Evolutionary conservation across 64 coral and sea anemone species (phyloP), one percentile per base, ranked within the genome.

Genomic region (Orbicella faveolata): DNA sequence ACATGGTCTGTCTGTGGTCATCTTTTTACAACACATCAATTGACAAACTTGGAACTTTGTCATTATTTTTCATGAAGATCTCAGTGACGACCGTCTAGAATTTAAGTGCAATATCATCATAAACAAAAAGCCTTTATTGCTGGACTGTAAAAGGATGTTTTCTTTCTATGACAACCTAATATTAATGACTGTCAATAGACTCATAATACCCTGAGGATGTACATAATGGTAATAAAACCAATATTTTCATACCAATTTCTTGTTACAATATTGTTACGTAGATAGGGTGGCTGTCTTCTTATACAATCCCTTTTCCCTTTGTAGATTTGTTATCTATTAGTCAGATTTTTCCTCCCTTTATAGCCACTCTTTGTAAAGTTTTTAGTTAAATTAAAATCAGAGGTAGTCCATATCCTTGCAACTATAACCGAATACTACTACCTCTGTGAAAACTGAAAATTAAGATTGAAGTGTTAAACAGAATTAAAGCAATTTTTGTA

Each of bases 181-280:
- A 70, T 48, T 48, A 25, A 70, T 26, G 25, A 30, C 51, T 59
- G 21, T 52, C 9, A 61, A 35, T 11, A 18, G 15, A 63, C 9
- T 20, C 5, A 44, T 78, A 52, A 11, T 34, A 15, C 21, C 36
- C 19, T 30, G 7, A 25, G 41, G 82, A 15, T 85, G 82, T 85
- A 85, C 48, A 85, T 85, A 85, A 67, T 85, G 65, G 68, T 48
- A 39, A 73, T 37, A 36, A 41, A 70, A 85, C 48, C 39, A 83
- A 36, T 85, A 85, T 85, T 85, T 85, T 85, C 82, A 85, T 85
- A 85, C 23, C 36, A 68, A 84, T 84, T 52, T 85, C 82, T 72
- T 85, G 65, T 85, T 72, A 44, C 41, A 51, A 52, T 85, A 70
- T 48, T 52, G 64, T 85, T 30, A 70, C 0, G 34, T 78, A 78